Conservation (phyloP, 2,888 invertebrate species). For the Tetrapedia diversipes region DNA sequence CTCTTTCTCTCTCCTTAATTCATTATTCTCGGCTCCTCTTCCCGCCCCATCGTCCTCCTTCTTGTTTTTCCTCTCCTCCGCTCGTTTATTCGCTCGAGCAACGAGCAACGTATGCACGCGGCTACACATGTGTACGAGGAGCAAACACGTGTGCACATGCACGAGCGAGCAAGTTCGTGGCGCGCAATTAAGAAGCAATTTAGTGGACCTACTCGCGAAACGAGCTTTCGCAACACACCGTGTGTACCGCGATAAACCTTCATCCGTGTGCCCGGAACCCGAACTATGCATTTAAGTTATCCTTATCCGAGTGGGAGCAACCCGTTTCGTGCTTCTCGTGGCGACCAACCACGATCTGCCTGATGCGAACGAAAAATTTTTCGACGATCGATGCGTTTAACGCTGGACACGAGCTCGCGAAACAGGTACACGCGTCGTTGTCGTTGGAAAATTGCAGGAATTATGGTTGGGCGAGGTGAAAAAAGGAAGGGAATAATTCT, state of each 20-base stretch:
- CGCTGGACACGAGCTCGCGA: too few relatives aligned
- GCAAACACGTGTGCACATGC: not conserved
- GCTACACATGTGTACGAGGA: not conserved
- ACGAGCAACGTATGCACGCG: too few relatives aligned
- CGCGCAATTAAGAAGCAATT: slow-evolving; percentile 59
- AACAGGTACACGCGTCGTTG: too few relatives aligned
- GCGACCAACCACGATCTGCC: not conserved
- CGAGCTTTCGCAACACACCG: slow-evolving; percentile 39
- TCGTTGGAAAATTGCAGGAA: too few relatives aligned
- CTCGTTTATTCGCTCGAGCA: slow-evolving; percentile 2
- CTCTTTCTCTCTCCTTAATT: too few relatives aligned
- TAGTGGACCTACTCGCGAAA: slow-evolving; percentile 44
- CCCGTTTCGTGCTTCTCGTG: slow-evolving; percentile 1
- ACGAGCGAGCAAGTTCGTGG: slow-evolving; percentile 45
- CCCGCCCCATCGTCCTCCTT: not conserved
- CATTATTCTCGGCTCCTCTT: not conserved
- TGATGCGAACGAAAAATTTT: slow-evolving; percentile 2
- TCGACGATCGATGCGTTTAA: slow-evolving; percentile 11
- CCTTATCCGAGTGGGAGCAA: slow-evolving; percentile 23
- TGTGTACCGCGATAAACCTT: slow-evolving; percentile 37
- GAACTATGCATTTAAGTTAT: slow-evolving; percentile 48
- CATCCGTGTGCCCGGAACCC: not conserved
- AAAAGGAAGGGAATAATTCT: too few relatives aligned
- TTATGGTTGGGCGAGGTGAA: too few relatives aligned
- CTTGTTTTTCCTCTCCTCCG: not conserved